Percentiles rank a stretch among this genome's conserved stretches.
phyloP scores from a whole-genome alignment of 2,888 invertebrate genomes.

The Folsomia manolachei region DNA sequence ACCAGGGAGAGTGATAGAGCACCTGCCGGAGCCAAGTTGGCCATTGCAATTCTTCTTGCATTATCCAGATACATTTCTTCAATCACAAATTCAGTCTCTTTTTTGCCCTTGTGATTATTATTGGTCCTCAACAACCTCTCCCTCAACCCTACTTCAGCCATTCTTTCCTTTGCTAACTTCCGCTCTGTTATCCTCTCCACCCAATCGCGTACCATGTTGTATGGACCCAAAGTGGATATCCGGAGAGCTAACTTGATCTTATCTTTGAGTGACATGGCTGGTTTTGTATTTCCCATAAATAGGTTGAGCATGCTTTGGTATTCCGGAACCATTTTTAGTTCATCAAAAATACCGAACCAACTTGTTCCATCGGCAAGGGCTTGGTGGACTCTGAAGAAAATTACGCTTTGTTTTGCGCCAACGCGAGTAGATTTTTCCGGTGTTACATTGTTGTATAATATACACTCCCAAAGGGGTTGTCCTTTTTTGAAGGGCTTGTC shows the following conservation, averaged over 20 bases:
- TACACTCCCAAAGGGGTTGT: not conserved
- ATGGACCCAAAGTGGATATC: not conserved
- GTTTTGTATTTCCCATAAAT: not conserved
- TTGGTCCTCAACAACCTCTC: not conserved
- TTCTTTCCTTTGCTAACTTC: too few species aligned
- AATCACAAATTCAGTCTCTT: not conserved
- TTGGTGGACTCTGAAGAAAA: not conserved
- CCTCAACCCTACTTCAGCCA: not conserved
- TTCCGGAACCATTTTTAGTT: conserved; percentile 3
- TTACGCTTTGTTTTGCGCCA: not conserved
- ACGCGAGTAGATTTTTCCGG: not conserved
- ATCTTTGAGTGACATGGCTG: not conserved
- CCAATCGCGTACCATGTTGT: not conserved
- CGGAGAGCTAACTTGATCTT: not conserved
- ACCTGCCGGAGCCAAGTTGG: not conserved
- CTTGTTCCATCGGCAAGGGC: not conserved
- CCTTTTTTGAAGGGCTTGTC: not conserved
- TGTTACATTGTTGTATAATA: not conserved
- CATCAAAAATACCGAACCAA: not conserved
- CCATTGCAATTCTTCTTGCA: conserved; percentile 1
- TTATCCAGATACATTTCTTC: not conserved
- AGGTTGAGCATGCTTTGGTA: not conserved
- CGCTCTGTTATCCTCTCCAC: too few species aligned
- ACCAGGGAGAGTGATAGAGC: not conserved
- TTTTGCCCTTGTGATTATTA: not conserved